Evolutionary conservation across 2,888 invertebrate species (phyloP).

Genomic region (Mystacides longicornis): DNA sequence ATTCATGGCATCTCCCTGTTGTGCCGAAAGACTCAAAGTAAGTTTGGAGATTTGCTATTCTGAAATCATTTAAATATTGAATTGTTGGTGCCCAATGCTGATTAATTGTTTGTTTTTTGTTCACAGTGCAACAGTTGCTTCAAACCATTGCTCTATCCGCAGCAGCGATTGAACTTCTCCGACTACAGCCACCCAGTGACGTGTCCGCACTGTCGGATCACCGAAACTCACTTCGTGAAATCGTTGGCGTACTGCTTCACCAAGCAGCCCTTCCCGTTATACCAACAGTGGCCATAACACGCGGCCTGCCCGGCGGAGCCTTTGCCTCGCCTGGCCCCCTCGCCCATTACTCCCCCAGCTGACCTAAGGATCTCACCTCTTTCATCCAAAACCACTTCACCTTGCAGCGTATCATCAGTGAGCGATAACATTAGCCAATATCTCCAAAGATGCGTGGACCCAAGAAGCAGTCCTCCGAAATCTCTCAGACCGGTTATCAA

Average conservation of each 20-base stretch:
- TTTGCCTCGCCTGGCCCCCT: slow-evolving; percentile 38
- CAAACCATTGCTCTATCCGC: slow-evolving; percentile 79
- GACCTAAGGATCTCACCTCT: slow-evolving; percentile 27
- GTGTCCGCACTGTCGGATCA: slow-evolving; percentile 84
- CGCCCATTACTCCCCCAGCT: slow-evolving; percentile 37
- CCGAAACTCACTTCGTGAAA: slow-evolving; percentile 94
- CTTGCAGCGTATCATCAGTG: slow-evolving; percentile 13
- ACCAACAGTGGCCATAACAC: slow-evolving; percentile 84
- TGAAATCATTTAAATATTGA: neutral
- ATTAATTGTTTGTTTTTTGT: slow-evolving; percentile 26
- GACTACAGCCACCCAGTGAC: slow-evolving; percentile 89
- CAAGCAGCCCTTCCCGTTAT: slow-evolving; percentile 60
- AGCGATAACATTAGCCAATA: slow-evolving; percentile 10
- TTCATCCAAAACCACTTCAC: slow-evolving; percentile 17
- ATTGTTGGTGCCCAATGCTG: too few species aligned
- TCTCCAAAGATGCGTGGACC: slow-evolving; percentile 8
- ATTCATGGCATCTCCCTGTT: slow-evolving; percentile 95
- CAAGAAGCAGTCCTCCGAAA: slow-evolving; percentile 17
- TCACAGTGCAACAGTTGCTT: slow-evolving; percentile 87
- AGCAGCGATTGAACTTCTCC: slow-evolving; percentile 81
- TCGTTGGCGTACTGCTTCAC: slow-evolving; percentile 78
- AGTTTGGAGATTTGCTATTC: neutral
- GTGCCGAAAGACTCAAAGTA: slow-evolving; percentile 86
- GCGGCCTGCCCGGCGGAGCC: slow-evolving; percentile 61
- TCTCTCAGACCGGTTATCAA: slow-evolving; percentile 39